Evolutionary conservation across 2,113 vertebrate species (phyloP).

Genomic region (Pseudonaja textilis): DNA sequence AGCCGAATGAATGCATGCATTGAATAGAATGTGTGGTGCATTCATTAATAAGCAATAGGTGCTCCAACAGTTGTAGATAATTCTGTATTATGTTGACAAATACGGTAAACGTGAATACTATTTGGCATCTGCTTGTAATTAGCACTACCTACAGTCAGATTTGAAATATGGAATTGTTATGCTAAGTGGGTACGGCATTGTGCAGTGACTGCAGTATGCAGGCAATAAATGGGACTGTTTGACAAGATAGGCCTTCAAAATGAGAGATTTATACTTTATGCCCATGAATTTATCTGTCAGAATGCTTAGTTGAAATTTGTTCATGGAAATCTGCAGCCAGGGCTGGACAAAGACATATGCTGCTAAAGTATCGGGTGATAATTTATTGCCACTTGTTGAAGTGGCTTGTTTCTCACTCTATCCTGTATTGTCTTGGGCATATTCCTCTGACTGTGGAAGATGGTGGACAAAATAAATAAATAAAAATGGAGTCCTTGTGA

Average conservation of each 20-base stretch:
- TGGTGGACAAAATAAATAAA: neutral
- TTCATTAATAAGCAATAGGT: slow-evolving; percentile 60
- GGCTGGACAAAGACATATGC: slow-evolving; percentile 35
- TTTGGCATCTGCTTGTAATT: slow-evolving; percentile 53
- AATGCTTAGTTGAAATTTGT: slow-evolving; percentile 45
- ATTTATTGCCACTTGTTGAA: slow-evolving; percentile 36
- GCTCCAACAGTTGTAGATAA: slow-evolving; percentile 36
- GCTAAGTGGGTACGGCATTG: slow-evolving; percentile 4
- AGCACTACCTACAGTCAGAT: slow-evolving; percentile 45
- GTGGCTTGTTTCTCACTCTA: slow-evolving; percentile 27
- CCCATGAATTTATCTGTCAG: slow-evolving; percentile 38
- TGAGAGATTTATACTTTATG: slow-evolving; percentile 47
- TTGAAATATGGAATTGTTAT: slow-evolving; percentile 52
- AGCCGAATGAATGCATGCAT: slow-evolving; percentile 37
- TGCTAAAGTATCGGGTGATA: slow-evolving; percentile 46
- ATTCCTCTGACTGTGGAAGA: slow-evolving; percentile 16
- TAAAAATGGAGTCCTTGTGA: slow-evolving; percentile 6
- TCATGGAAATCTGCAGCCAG: slow-evolving; percentile 35
- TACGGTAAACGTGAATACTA: slow-evolving; percentile 43
- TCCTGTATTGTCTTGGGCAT: slow-evolving; percentile 34
- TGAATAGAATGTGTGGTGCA: slow-evolving; percentile 18
- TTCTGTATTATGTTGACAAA: slow-evolving; percentile 50
- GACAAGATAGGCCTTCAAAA: slow-evolving; percentile 14
- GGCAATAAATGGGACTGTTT: slow-evolving; percentile 36
- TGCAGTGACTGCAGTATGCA: slow-evolving; percentile 6